These are phyloP conservation scores for Cynoglossus semilaevis DNA, from an alignment of 2,113 vertebrate species.

Conservation along the genomic window DNA sequence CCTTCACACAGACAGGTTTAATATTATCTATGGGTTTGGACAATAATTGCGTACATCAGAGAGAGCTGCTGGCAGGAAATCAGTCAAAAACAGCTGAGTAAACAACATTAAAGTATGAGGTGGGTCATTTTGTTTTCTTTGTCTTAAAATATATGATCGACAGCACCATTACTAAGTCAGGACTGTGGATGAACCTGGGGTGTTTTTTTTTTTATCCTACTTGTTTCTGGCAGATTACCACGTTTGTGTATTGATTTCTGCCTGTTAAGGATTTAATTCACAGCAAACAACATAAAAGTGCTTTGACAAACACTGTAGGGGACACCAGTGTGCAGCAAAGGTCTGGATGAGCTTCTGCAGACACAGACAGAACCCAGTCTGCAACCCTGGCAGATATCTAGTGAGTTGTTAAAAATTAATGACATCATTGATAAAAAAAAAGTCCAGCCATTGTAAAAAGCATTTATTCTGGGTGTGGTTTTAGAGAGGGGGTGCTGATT, in stretches of 20 bases:
- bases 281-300: background rate
- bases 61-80: too few species aligned
- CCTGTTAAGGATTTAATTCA: background rate
- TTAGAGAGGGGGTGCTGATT: slow-evolving; percentile 13
- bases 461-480: background rate
- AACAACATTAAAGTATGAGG: too few species aligned
- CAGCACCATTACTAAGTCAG: too few species aligned
- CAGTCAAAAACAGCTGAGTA: too few species aligned
- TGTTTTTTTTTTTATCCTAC: too few species aligned
- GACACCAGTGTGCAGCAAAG: background rate
- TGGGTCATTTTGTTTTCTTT: too few species aligned
- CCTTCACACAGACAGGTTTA: too few species aligned
- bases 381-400: background rate
- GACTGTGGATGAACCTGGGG: too few species aligned
- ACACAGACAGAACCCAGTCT: background rate
- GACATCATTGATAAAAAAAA: background rate
- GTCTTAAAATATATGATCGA: too few species aligned
- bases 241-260: slow-evolving; percentile 22
- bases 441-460: background rate
- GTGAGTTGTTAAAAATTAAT: slow-evolving; percentile 6
- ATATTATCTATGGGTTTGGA: too few species aligned
- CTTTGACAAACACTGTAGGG: background rate
- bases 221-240: background rate
- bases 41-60: too few species aligned
- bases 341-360: background rate